phyloP scores from a whole-genome alignment of 2,888 invertebrate genomes.

The Lasioglossum malachurum region DNA sequence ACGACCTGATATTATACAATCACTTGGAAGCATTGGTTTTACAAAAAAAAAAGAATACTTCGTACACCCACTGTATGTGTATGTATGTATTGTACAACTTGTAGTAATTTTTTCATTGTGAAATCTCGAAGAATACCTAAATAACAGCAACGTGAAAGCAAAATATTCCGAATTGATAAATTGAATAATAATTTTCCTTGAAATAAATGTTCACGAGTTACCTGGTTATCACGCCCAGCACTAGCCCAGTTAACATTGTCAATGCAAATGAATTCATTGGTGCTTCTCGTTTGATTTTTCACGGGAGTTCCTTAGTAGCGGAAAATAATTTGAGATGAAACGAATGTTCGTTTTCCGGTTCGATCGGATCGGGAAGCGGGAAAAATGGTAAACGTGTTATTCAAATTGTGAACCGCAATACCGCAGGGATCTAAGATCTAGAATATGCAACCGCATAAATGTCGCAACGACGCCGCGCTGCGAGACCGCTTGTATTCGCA shows the following conservation, averaged over 20 bases:
- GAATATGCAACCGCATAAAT: conserved; percentile 53
- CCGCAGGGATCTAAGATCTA: conserved; percentile 56
- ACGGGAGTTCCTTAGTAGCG: not conserved
- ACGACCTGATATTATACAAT: no score
- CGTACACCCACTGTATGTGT: no score
- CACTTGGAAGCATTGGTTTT: no score
- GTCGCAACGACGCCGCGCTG: conserved; percentile 50
- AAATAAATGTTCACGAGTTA: not conserved
- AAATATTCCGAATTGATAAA: no score
- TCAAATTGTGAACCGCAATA: conserved; percentile 39
- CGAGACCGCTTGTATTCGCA: conserved; percentile 46
- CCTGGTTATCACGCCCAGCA: not conserved
- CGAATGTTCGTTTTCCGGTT: conserved; percentile 6
- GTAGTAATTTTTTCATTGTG: not conserved
- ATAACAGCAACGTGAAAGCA: no score
- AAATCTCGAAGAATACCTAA: not conserved
- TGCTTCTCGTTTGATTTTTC: not conserved
- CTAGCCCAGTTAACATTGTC: not conserved
- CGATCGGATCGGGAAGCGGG: not conserved
- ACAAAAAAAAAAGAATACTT: no score
- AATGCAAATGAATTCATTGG: not conserved
- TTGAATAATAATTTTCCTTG: not conserved
- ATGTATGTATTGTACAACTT: not conserved
- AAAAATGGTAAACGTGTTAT: conserved; percentile 48
- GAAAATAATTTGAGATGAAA: not conserved